Evolutionary conservation across 2,888 invertebrate genomes (phyloP), one percentile per base, ranked within the genome.

Genomic region (Cremastinae sp.): DNA sequence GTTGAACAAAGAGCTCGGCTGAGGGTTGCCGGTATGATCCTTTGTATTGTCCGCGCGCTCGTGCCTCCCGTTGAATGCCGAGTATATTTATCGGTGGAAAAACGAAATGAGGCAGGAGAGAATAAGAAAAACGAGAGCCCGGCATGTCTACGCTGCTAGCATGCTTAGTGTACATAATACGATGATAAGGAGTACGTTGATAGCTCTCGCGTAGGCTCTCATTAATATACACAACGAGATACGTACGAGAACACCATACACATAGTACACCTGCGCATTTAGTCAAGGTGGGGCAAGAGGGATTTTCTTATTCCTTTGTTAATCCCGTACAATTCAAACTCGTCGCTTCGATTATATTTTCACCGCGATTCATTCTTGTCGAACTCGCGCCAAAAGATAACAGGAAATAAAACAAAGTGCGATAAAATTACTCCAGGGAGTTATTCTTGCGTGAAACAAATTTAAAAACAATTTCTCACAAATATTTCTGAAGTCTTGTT

Each of bases 101-200:
- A 45, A 66, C 43, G 22, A 12, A 53, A 38, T 22, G 3, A 47
- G 9, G 28, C 8, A 58, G 12, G 8, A 41, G 7, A 20, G 43
- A 43, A 20, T 45, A 68, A 47, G 28, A 20, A 36, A 43, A 36
- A 43, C 58, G 62, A 28, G 28, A 28, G 51, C 28, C 51, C 56
- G 49, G 47, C 68, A 59, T 53, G 62, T 43, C 68, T 68, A 58
- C 36, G 10, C 10, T 59, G 43, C 41, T 38, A 49, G 59, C 65
- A 73, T 66, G 65, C 56, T 64, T 64, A 72, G 68, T 76, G 75
- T 76, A 76, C 75, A 76, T 76, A 76, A 72, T 72, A 68, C 61
- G 49, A 72, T 41, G 68, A 72, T 76, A 76, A 76, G 75, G 75
- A 59, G 49, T 49, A 58, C 53, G 20, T 61, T 72, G 28, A 28